Base-by-base conservation (phyloP, 2,888 invertebrate species). In the Xanthia icteritia region DNA sequence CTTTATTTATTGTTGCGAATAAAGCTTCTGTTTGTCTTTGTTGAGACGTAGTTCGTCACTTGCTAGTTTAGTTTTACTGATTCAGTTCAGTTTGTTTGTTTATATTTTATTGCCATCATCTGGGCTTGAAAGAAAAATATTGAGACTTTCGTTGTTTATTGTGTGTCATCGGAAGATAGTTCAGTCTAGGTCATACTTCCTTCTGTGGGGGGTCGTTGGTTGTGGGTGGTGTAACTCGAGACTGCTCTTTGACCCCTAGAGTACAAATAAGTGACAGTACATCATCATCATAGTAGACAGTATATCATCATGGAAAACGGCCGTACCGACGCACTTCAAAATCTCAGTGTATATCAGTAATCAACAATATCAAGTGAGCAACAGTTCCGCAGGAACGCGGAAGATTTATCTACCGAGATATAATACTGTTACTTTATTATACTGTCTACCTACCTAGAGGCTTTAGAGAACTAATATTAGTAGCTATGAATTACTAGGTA, bases 1-100 rank as follows among this genome's bases (percentile, higher is more conserved):
- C 92, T 94, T 95, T 95, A 95, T 95, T 95, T 95, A 95, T 96
- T 94, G 91, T 90, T 89, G 92, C 92, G 92, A 94, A 93, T 93
- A 93, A 92, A 91, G 94, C 95, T 94, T 92, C 95, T 94, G 95
- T 94, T 92, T 92, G 91, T 91, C 91, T 92, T 92, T 92, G 91
- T 86, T 87, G 88, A 85, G 88, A 86, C 84, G 86, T 83, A 91
- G 86, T 92, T 90, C 89, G 89, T 90, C 89, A 89, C 87, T 88
- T 87, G 84, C 84, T 86, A 76, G 85, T 89, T 88, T 84, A 84
- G 88, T 82, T 88, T 79, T 64, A 82, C 71, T 64, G 78, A 78
- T 77, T 83, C 81, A 42, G 75, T 81, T 76, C 39, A 36, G 71
- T 85, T 85, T 81, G 70, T 77, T 81, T 65, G 67, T 77, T 73